These are phyloP conservation scores for Coptotermes formosanus DNA, from an alignment of 1,140 invertebrate species.

Conservation along the genomic window DNA sequence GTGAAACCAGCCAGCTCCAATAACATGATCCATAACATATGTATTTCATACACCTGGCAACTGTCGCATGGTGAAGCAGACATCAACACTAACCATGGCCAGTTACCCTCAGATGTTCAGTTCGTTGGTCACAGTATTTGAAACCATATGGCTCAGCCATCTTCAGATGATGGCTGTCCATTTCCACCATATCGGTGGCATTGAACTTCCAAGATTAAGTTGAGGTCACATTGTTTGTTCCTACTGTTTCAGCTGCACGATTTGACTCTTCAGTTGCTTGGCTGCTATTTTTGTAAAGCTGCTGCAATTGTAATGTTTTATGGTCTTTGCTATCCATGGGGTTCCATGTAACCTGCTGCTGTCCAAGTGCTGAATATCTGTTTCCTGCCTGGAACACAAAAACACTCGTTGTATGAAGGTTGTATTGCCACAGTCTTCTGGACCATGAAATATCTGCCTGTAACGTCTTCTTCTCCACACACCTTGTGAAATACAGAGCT, in stretches of 20 bases:
- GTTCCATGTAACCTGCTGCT: background rate
- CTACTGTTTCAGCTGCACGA: background rate
- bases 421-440: background rate
- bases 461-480: background rate
- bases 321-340: background rate
- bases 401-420: background rate
- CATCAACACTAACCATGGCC: too few relatives aligned
- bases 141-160: too few relatives aligned
- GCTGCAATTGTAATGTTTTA: background rate
- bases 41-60: too few relatives aligned
- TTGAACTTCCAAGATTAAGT: background rate
- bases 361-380: background rate
- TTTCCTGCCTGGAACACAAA: background rate
- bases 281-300: background rate
- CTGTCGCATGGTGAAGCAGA: too few relatives aligned
- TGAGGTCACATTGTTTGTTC: background rate
- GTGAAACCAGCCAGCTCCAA: too few relatives aligned
- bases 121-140: too few relatives aligned
- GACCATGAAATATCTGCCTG: background rate
- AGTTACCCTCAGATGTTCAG: too few relatives aligned
- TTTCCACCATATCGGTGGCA: too few relatives aligned
- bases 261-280: background rate
- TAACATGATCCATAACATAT: too few relatives aligned
- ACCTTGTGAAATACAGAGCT: too few relatives aligned
- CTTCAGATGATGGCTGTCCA: too few relatives aligned